Conservation (phyloP, 2,888 invertebrate genomes). For the Syrista parreyssii region DNA sequence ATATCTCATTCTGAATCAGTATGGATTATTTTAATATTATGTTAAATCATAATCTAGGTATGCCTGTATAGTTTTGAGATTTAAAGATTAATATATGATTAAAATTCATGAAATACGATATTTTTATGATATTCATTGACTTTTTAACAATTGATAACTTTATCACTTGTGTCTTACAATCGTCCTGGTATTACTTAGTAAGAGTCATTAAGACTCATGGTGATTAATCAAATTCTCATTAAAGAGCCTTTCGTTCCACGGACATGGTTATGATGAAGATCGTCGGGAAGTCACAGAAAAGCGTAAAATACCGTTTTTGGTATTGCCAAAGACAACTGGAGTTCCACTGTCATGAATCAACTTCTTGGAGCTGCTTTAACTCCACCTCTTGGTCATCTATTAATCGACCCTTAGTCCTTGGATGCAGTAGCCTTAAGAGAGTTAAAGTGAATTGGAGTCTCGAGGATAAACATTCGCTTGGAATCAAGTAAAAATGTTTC, state of each 20-base stretch:
- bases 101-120: neutral
- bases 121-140: no score
- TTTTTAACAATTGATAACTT: neutral
- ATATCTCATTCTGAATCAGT: constrained; percentile 58
- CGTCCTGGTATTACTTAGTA: neutral
- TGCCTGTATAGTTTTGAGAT: neutral
- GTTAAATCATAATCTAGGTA: neutral
- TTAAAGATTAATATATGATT: neutral
- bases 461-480: neutral
- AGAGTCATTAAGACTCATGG: neutral
- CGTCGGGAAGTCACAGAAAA: neutral
- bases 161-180: neutral
- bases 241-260: neutral
- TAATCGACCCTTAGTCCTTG: neutral
- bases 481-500: neutral
- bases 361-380: neutral
- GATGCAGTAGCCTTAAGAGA: neutral
- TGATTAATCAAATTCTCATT: neutral
- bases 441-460: neutral
- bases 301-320: neutral
- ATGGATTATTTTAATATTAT: neutral
- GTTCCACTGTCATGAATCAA: neutral
- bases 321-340: neutral
- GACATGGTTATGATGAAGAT: neutral
- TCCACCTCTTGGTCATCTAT: neutral